Evolutionary conservation across 2,113 vertebrate genomes (phyloP), one percentile per base, ranked within the genome.

Genomic region (Nothoprocta perdicaria): DNA sequence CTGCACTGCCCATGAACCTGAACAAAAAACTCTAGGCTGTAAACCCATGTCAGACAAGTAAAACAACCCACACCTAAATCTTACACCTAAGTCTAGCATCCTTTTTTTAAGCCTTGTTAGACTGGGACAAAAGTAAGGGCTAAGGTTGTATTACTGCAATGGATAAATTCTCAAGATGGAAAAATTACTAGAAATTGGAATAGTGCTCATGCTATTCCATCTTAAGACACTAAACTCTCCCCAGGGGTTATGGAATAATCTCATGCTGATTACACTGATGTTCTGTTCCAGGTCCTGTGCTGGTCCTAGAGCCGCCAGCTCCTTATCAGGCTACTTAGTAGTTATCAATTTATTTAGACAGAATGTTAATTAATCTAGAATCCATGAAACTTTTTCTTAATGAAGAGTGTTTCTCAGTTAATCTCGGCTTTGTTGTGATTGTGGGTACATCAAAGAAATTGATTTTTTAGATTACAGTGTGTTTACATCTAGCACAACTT

Each of bases 341-440:
- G n/a, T 73, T 87, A 93, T 71, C 86, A 92, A 91, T 91, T 88
- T 90, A 38, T 84, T 41, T 50, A 86, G 73, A 12, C 82, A 94
- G 74, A 78, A 86, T 80, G 89, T 76, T 94, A 88, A 90, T 95
- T 91, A 74, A 21, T 66, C 57, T 9, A 12, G 55, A 63, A 93
- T 24, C 91, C 77, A 68, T 71, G 74, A 43, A 88, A 92, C 84
- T 79, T 58, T 62, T 88, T 50, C 53, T 78, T 91, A 82, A 77
- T 0, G 0, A 92, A 16, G 50, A 60, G 26, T 8, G 17, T 53
- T 93, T 50, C 86, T 76, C 93, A 90, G 53, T 95, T 95, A 91
- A 95, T 95, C 80, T 73, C 84, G 85, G 31, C 53, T 92, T 82
- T 77, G 72, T 90, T 81, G 29, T 43, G 72, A 86, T 84, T 67